phyloP scores from a whole-genome alignment of 2,797 vertebrate genomes.

The Acanthurus leucopareius region DNA sequence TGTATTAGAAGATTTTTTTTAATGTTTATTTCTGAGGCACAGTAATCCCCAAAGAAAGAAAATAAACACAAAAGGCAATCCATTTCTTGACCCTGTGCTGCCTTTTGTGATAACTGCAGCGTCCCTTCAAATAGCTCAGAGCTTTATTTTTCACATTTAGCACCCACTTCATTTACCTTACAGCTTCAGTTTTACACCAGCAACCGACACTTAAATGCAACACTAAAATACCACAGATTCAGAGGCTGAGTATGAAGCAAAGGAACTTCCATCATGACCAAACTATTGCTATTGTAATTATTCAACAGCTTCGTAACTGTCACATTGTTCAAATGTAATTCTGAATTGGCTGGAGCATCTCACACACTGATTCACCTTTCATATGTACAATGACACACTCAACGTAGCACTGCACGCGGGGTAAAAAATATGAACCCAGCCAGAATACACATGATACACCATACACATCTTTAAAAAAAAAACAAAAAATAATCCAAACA shows the following conservation, averaged over 20 bases:
- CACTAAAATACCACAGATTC: conserved; percentile 42
- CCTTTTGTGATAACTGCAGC: conserved; percentile 26
- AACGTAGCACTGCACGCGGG: conserved; percentile 68
- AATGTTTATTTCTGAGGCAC: conserved; percentile 74
- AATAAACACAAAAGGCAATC: conserved; percentile 63
- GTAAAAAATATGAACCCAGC: conserved; percentile 57
- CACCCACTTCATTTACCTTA: conserved; percentile 52
- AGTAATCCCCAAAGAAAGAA: conserved; percentile 66
- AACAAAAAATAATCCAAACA: conserved; percentile 29
- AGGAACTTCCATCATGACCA: conserved; percentile 23
- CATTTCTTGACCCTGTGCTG: conserved; percentile 36
- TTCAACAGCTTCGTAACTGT: conserved; percentile 38
- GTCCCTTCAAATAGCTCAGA: conserved; percentile 55
- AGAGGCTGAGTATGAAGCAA: conserved; percentile 27
- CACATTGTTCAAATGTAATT: conserved; percentile 40
- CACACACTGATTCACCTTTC: conserved; percentile 39
- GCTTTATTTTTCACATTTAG: conserved; percentile 70
- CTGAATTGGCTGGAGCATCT: conserved; percentile 46
- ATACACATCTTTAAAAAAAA: conserved; percentile 52
- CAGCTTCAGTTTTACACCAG: conserved; percentile 54
- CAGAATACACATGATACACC: conserved; percentile 53
- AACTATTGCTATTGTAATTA: conserved; percentile 42
- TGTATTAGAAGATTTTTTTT: conserved; percentile 53
- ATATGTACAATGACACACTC: conserved; percentile 64
- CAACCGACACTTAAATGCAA: conserved; percentile 32